Percentiles rank a stretch among this genome's conserved stretches.
These are phyloP conservation scores for Cheilosia scutellata DNA, from an alignment of 2,888 invertebrate genomes.

Conservation along the genomic window DNA sequence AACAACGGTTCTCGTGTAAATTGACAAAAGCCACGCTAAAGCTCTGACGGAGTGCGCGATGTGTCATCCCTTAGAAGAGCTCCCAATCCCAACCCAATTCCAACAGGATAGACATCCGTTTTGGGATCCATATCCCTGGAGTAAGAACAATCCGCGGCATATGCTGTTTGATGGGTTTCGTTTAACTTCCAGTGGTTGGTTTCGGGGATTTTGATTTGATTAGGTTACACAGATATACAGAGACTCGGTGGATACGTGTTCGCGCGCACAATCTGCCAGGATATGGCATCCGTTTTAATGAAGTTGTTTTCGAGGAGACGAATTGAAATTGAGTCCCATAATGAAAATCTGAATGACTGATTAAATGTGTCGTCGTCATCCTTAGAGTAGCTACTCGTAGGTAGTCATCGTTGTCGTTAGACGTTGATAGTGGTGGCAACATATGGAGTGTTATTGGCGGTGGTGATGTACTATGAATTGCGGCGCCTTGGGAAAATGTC, in stretches of 20 bases:
- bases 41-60: conserved; percentile 44
- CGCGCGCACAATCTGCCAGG: conserved; percentile 57
- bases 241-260: conserved; percentile 56
- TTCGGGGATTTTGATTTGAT: conserved; percentile 73
- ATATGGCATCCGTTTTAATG: conserved; percentile 68
- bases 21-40: conserved; percentile 69
- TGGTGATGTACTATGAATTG: conserved; percentile 75
- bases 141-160: conserved; percentile 41
- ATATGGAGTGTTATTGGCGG: conserved; percentile 75
- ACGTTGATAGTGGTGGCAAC: conserved; percentile 46
- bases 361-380: conserved; percentile 74
- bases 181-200: conserved; percentile 66
- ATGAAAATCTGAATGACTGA: conserved; percentile 76
- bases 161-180: background rate
- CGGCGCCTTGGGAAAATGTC: conserved; percentile 70
- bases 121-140: conserved; percentile 50
- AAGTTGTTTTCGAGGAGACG: conserved; percentile 73
- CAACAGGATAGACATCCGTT: conserved; percentile 41
- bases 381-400: conserved; percentile 4
- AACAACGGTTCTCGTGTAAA: conserved; percentile 49
- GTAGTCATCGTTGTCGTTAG: conserved; percentile 8
- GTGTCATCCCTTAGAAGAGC: conserved; percentile 62
- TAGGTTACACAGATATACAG: conserved; percentile 51
- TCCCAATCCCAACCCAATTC: background rate
- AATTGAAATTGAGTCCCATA: conserved; percentile 75